phyloP scores from a whole-genome alignment of 2,888 invertebrate species.

The Steromphala cineraria region DNA sequence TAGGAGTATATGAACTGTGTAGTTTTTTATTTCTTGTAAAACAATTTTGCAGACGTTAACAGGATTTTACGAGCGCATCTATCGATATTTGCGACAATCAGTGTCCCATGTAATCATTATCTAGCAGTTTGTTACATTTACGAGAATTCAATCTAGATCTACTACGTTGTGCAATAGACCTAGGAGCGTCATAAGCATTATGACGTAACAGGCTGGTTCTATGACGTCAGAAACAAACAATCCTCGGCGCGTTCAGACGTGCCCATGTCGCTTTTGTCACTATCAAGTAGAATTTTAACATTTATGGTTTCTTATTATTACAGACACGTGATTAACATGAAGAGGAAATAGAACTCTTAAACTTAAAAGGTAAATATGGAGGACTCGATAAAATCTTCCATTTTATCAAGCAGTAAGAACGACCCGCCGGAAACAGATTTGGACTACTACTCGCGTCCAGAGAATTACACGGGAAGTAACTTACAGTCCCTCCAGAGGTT shows the following conservation, averaged over 20 bases:
- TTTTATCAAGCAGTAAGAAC: constrained; percentile 36
- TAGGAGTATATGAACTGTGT: too few relatives aligned
- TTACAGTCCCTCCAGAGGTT: constrained; percentile 54
- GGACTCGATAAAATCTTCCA: neutral
- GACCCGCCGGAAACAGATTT: constrained; percentile 63
- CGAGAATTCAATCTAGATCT: too few relatives aligned
- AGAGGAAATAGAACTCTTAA: neutral
- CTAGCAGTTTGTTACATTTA: too few relatives aligned
- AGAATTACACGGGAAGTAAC: constrained; percentile 68
- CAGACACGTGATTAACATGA: neutral
- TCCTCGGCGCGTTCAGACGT: neutral
- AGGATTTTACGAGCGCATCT: too few relatives aligned
- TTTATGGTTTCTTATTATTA: neutral
- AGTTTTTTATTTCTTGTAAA: too few relatives aligned
- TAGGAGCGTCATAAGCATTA: too few relatives aligned
- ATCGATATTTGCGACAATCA: too few relatives aligned
- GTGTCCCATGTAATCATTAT: neutral
- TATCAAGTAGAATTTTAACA: neutral
- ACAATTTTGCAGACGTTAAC: too few relatives aligned
- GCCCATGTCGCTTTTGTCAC: neutral
- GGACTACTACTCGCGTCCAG: constrained; percentile 68
- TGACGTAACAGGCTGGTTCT: neutral
- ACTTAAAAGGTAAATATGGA: neutral
- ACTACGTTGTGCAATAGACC: too few relatives aligned
- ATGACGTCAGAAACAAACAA: neutral